Evolutionary conservation across 2,113 vertebrate genomes (phyloP).

Genomic region (Orcinus orca): DNA sequence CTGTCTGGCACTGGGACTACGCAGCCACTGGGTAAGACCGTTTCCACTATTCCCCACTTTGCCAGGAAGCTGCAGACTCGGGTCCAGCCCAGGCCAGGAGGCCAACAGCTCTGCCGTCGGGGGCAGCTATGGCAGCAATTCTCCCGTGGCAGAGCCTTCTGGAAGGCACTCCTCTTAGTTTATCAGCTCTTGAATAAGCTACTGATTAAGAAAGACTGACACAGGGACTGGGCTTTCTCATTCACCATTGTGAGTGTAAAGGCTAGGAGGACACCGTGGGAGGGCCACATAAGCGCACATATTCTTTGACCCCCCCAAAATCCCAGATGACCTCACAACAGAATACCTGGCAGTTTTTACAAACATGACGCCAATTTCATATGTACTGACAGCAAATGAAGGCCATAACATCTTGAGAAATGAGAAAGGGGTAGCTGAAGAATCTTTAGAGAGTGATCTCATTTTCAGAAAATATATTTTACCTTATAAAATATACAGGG

Average conservation of each 20-base stretch:
- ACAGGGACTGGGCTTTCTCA: not conserved
- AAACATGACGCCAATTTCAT: not conserved
- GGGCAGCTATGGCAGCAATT: not conserved
- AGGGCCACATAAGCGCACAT: not conserved
- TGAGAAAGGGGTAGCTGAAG: not conserved
- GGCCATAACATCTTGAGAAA: not conserved
- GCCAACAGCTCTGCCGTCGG: not conserved
- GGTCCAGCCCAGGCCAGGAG: not conserved
- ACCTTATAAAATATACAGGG: not conserved
- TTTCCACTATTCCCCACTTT: not conserved
- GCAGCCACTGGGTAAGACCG: not conserved
- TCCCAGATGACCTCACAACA: not conserved
- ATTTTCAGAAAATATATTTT: not conserved
- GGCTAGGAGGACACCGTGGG: not conserved
- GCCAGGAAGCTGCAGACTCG: not conserved
- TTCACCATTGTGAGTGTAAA: not conserved
- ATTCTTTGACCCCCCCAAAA: not conserved
- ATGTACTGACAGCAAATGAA: not conserved
- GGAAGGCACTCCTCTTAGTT: not conserved
- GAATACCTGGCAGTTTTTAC: not conserved
- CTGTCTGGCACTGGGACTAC: not conserved
- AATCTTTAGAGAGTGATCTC: not conserved
- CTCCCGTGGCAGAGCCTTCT: not conserved
- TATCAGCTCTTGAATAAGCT: not conserved
- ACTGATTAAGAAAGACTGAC: not conserved